These are phyloP conservation scores for Gymnoscopelus microlampas DNA, from an alignment of 2,797 vertebrate genomes.

Conservation along the genomic window DNA sequence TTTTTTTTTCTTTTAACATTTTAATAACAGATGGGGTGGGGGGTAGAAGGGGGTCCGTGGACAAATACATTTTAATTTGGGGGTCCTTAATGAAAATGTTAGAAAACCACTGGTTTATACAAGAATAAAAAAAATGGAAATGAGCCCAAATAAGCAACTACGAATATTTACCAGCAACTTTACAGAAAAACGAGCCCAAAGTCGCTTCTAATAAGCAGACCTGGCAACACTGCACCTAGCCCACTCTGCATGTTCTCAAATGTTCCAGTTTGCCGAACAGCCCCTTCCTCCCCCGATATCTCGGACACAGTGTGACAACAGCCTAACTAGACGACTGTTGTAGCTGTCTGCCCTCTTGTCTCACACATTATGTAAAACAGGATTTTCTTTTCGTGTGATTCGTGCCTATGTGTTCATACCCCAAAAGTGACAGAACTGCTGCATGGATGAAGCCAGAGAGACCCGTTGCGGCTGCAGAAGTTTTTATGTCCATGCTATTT, in stretches of 20 bases:
- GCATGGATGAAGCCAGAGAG: constrained; percentile 21
- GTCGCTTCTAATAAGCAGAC: too few relatives aligned
- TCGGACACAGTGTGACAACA: constrained; percentile 19
- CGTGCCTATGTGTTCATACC: constrained; percentile 36
- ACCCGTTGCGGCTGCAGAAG: constrained; percentile 12
- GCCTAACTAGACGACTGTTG: constrained; percentile 34
- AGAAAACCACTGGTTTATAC: too few relatives aligned
- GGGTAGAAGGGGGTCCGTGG: too few relatives aligned
- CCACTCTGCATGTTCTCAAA: not conserved
- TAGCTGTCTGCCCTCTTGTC: constrained; percentile 46
- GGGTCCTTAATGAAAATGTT: too few relatives aligned
- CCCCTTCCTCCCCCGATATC: not conserved
- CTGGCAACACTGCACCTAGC: not conserved
- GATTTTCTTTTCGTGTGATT: constrained; percentile 49
- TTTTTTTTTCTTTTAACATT: too few relatives aligned
- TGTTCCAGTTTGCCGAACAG: constrained; percentile 7
- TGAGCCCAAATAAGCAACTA: not conserved
- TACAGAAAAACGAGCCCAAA: too few relatives aligned
- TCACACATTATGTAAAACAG: constrained; percentile 52
- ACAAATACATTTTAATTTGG: too few relatives aligned
- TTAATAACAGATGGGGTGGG: too few relatives aligned
- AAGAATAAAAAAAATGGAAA: too few relatives aligned
- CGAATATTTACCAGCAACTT: not conserved
- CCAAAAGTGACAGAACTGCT: constrained; percentile 18
- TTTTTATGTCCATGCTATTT: constrained; percentile 24